Base-by-base conservation (phyloP, 2,113 vertebrate genomes). In the Anolis sagrei region DNA sequence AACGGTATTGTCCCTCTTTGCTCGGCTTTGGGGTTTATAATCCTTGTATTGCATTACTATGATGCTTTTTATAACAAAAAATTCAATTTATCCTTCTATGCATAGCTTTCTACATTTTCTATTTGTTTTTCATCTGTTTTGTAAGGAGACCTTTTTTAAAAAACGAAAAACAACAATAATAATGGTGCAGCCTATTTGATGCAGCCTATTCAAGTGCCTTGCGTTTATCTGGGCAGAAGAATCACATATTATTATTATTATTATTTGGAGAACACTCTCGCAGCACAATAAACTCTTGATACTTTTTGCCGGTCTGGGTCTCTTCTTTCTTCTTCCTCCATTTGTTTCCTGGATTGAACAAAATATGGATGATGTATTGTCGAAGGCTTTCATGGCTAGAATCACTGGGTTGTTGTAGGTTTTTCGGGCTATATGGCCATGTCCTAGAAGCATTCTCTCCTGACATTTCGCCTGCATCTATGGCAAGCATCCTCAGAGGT, bases 281-380 rank as follows among this genome's bases (percentile, higher is more conserved):
- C 93, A 93, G 94, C 90, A 90, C 88, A 95, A 94, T 95, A 95
- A 95, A 95, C 87, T 94, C 90, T 82, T 89, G 91, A 93, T 91
- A 94, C 91, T 90, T 90, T 94, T 93, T 90, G 89, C 86, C 91
- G 92, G 92, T 84, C 4, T 89, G 92, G 92, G 94, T 90, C 2
- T 83, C 91, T 89, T 69, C 58, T 61, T 61, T 13, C 58, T 61
- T 61, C 58, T 21, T 61, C 21, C 7, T 61, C 3, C 7, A 44
- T 61, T 61, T 7, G 7, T 21, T 21, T 61, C 7, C 21, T 61
- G 58, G 58, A 64, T 23, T 64, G 61, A 23, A 64, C 61, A 23
- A 1, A 64, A 19, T 21, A 23, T 6, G 61, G 61, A 1, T 23
- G 18, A 2, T n/a, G n/a, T n/a, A n/a, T n/a, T n/a, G n/a, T n/a